Evolutionary conservation across 2,888 invertebrate species (phyloP).

Genomic region (Phyllotreta striolata): DNA sequence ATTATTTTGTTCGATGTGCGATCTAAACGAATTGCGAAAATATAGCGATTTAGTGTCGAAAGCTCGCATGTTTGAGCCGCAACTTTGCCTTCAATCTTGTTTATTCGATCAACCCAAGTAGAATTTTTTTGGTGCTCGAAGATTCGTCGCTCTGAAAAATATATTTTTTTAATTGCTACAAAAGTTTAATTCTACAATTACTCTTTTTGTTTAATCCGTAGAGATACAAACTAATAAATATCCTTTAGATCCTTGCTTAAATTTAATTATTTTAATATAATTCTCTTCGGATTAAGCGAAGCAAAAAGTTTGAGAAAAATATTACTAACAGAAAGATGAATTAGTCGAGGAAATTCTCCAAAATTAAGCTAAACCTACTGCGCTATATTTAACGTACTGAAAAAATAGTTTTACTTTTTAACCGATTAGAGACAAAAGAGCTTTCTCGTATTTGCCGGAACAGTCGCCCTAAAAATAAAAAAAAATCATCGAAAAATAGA

Average conservation of each 20-base stretch:
- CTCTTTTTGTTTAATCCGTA: too few species aligned
- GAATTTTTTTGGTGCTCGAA: slow-evolving; percentile 84
- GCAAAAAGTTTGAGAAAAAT: too few species aligned
- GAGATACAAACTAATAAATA: too few species aligned
- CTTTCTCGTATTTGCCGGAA: slow-evolving; percentile 91
- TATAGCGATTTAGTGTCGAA: slow-evolving; percentile 8
- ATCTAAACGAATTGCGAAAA: slow-evolving; percentile 2
- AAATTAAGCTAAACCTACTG: slow-evolving; percentile 4
- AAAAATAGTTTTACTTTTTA: slow-evolving; percentile 22
- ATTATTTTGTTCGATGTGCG: slow-evolving; percentile 12
- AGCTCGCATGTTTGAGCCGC: slow-evolving; percentile 10
- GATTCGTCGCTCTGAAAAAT: slow-evolving; percentile 78
- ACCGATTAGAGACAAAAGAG: slow-evolving; percentile 79
- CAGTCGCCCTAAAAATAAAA: slow-evolving; percentile 82
- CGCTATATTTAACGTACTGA: slow-evolving; percentile 11
- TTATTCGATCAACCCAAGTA: slow-evolving; percentile 70
- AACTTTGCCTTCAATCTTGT: slow-evolving; percentile 22
- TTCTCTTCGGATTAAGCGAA: too few species aligned
- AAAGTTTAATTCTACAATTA: too few species aligned
- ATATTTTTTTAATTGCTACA: slow-evolving; percentile 29
- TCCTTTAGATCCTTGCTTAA: too few species aligned
- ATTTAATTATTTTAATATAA: too few species aligned
- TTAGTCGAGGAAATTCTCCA: slow-evolving; percentile 3
- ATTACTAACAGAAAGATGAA: background rate
- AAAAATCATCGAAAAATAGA: slow-evolving; percentile 27